These are phyloP conservation scores for Drosophila pectinifera DNA, from an alignment of 1,140 invertebrate genomes.

Conservation along the genomic window DNA sequence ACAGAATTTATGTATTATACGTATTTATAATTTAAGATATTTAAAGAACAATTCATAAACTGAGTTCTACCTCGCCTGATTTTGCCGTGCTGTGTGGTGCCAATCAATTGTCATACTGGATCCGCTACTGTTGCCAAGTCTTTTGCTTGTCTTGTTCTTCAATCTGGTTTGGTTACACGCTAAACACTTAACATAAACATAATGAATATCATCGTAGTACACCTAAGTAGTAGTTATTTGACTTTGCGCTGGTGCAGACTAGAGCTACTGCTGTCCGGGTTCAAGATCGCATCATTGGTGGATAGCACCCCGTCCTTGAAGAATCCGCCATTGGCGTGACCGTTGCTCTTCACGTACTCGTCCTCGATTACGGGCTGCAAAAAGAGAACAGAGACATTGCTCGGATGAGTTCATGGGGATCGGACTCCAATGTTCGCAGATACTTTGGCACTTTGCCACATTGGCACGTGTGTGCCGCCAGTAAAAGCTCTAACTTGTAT, in stretches of 20 bases:
- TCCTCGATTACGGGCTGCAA: slow-evolving; percentile 86
- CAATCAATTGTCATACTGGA: slow-evolving; percentile 54
- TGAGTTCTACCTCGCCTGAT: slow-evolving; percentile 33
- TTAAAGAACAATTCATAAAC: slow-evolving; percentile 52
- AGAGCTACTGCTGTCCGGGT: slow-evolving; percentile 84
- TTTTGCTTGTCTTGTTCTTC: slow-evolving; percentile 43
- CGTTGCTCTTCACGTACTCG: slow-evolving; percentile 68
- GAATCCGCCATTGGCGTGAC: slow-evolving; percentile 68
- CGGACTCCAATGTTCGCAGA: slow-evolving; percentile 9
- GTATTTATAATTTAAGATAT: slow-evolving; percentile 55
- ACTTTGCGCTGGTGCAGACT: slow-evolving; percentile 85
- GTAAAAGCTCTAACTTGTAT: slow-evolving; percentile 53
- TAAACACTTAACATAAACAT: slow-evolving; percentile 76
- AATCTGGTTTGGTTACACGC: slow-evolving; percentile 60
- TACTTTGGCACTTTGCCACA: slow-evolving; percentile 10
- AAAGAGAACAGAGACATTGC: slow-evolving; percentile 15
- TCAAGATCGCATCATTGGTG: slow-evolving; percentile 79
- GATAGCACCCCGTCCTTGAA: slow-evolving; percentile 79
- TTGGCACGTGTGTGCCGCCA: slow-evolving; percentile 31
- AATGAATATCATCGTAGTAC: slow-evolving; percentile 81
- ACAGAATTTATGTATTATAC: slow-evolving; percentile 27
- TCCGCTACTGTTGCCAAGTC: slow-evolving; percentile 24
- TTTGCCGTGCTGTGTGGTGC: slow-evolving; percentile 17
- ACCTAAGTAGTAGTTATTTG: slow-evolving; percentile 83
- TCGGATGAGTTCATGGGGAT: not conserved